Conservation (phyloP, 1,140 invertebrate species). For the Papilio glaucus region DNA sequence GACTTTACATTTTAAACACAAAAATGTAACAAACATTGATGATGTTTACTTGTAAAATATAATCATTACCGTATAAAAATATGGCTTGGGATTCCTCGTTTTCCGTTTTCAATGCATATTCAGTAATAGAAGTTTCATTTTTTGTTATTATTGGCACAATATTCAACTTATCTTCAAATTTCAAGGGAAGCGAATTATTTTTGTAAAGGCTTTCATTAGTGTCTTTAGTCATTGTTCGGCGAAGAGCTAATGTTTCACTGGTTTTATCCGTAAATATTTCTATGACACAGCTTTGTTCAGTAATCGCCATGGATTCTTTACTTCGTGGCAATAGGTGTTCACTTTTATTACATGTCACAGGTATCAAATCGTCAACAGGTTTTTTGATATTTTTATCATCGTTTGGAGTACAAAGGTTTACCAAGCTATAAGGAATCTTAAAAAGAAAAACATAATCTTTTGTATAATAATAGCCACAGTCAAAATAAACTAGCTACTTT, state of each 20-base stretch:
- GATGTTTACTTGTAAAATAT: no score
- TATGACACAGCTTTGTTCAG: constrained; percentile 60
- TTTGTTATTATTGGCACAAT: constrained; percentile 54
- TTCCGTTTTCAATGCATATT: constrained; percentile 42
- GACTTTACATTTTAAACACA: no score
- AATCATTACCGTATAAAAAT: constrained; percentile 66
- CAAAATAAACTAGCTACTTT: neutral
- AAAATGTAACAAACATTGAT: no score
- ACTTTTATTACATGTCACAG: constrained; percentile 23
- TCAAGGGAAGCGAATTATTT: constrained; percentile 35
- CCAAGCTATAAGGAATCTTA: constrained; percentile 66
- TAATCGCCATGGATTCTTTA: constrained; percentile 48
- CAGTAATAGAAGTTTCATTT: constrained; percentile 47
- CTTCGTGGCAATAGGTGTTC: constrained; percentile 26
- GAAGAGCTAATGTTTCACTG: constrained; percentile 62
- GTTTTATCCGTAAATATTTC: constrained; percentile 60
- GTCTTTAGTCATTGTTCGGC: constrained; percentile 61
- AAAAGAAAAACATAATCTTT: no score
- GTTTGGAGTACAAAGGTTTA: constrained; percentile 54
- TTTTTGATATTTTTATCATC: constrained; percentile 43
- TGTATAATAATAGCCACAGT: neutral
- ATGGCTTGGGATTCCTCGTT: constrained; percentile 56
- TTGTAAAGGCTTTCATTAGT: constrained; percentile 42
- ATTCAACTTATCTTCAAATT: constrained; percentile 48
- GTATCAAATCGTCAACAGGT: constrained; percentile 23